Conservation (phyloP, 2,113 vertebrate genomes). For the Ciconia boyciana region DNA sequence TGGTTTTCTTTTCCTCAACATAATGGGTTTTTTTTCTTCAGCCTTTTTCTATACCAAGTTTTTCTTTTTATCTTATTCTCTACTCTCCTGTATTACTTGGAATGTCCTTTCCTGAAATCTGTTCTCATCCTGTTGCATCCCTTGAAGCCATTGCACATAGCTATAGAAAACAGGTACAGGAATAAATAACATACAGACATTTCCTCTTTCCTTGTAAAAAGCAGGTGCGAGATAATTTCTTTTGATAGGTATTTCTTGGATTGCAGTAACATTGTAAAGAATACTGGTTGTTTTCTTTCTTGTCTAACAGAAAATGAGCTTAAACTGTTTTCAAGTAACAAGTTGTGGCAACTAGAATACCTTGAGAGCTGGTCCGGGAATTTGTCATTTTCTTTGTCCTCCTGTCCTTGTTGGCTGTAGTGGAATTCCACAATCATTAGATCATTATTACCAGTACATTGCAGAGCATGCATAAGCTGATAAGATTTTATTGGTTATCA, state of each 20-base stretch:
- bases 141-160: neutral
- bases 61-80: neutral
- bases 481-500: neutral
- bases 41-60: neutral
- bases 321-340: neutral
- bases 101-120: neutral
- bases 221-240: neutral
- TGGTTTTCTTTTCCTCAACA: neutral
- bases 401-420: constrained; percentile 61
- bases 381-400: constrained; percentile 58
- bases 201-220: neutral
- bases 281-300: neutral
- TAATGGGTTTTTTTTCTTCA: neutral
- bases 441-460: neutral
- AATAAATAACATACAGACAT: neutral
- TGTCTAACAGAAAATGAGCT: neutral
- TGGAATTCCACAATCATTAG: constrained; percentile 39
- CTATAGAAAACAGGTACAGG: neutral
- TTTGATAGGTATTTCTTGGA: neutral
- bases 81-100: neutral
- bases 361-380: constrained; percentile 51
- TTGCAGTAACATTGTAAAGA: neutral
- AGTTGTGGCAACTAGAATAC: constrained; percentile 28
- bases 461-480: neutral
- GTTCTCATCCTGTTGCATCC: neutral